Evolutionary conservation across 2,113 vertebrate species (phyloP).

Genomic region (Calyptommatus sinebrachiatus): DNA sequence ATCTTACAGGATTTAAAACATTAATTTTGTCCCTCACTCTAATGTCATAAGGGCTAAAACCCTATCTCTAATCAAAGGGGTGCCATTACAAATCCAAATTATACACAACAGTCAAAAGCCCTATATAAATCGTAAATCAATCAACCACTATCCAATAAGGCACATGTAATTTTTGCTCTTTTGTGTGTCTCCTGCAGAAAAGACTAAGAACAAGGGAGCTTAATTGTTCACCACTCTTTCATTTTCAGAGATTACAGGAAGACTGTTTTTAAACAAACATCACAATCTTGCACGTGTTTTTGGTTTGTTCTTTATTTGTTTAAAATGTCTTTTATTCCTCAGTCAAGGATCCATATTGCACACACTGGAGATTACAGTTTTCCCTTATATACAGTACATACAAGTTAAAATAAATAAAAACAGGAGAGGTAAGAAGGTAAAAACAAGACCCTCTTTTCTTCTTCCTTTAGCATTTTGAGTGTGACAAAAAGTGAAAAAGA

Average conservation of each 20-base stretch:
- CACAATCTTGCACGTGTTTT: neutral
- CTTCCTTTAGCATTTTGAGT: neutral
- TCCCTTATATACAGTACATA: constrained; percentile 45
- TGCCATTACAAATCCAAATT: neutral
- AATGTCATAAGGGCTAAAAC: neutral
- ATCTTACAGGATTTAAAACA: neutral
- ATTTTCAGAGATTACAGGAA: neutral
- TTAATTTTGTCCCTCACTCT: neutral
- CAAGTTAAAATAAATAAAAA: constrained; percentile 60
- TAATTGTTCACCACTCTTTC: neutral
- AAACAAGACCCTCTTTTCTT: constrained; percentile 1
- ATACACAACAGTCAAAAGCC: neutral
- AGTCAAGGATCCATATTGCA: constrained; percentile 60
- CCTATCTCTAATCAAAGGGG: neutral
- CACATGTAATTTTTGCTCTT: neutral
- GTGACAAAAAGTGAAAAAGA: accelerated
- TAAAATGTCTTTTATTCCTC: constrained; percentile 57
- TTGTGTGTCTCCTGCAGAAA: neutral
- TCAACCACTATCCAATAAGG: neutral
- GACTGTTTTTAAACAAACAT: neutral
- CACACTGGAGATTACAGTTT: constrained; percentile 49
- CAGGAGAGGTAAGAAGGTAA: neutral
- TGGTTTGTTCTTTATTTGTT: neutral
- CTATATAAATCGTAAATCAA: neutral
- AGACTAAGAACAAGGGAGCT: neutral